Evolutionary conservation across 2,113 vertebrate genomes (phyloP).

Genomic region (Scomber colias): DNA sequence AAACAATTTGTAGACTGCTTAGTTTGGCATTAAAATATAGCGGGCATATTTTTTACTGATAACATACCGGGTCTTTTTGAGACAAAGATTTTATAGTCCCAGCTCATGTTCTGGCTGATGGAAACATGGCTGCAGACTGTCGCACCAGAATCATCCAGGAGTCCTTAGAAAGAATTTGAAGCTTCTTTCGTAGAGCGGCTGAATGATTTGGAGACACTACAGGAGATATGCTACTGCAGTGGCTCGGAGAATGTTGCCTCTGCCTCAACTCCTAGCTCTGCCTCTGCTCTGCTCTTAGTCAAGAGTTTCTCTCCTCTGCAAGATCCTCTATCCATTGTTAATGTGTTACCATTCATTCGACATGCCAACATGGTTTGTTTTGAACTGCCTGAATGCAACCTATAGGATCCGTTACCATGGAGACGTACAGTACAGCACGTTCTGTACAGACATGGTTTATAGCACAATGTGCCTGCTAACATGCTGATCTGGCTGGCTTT

Average conservation of each 20-base stretch:
- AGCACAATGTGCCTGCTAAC: background rate
- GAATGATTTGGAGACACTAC: background rate
- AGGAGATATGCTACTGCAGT: too few relatives aligned
- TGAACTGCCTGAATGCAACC: too few relatives aligned
- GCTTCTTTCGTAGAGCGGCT: background rate
- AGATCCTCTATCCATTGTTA: too few relatives aligned
- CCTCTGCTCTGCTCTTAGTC: too few relatives aligned
- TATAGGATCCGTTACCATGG: too few relatives aligned
- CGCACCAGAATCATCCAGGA: background rate
- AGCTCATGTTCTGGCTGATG: background rate
- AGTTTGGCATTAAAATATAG: background rate
- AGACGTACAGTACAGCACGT: too few relatives aligned
- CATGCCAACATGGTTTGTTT: too few relatives aligned
- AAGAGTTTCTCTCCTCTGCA: too few relatives aligned
- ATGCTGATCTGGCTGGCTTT: background rate
- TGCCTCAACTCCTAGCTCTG: too few relatives aligned
- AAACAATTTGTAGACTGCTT: background rate
- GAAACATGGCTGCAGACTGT: background rate
- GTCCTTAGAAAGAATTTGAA: conserved; percentile 3
- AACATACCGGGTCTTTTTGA: background rate
- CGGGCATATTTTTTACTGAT: background rate
- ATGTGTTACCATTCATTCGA: too few relatives aligned
- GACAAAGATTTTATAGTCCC: background rate
- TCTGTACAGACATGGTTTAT: too few relatives aligned
- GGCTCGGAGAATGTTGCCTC: too few relatives aligned